Evolutionary conservation across 2,888 invertebrate genomes (phyloP).

Genomic region (Listrodromus nycthemerus): DNA sequence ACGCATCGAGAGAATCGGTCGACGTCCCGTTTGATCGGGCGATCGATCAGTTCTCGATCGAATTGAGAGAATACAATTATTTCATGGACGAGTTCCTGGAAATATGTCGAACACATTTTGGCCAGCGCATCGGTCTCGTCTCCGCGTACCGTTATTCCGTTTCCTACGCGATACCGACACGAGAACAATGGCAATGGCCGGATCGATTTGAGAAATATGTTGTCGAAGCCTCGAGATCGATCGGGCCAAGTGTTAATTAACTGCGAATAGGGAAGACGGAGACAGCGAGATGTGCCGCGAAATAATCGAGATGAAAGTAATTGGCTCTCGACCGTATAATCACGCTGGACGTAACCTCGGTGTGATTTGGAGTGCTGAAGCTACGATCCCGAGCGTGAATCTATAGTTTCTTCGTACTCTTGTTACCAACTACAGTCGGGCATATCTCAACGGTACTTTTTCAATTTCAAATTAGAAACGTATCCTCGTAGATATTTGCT

Average conservation of each 20-base stretch:
- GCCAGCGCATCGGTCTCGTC: not conserved
- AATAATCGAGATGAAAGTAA: constrained; percentile 5
- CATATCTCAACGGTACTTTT: constrained; percentile 54
- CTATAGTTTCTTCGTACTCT: constrained; percentile 49
- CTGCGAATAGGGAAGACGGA: constrained; percentile 27
- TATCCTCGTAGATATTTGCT: constrained; percentile 38
- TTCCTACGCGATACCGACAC: not conserved
- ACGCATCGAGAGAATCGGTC: not conserved
- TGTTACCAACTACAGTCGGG: constrained; percentile 11
- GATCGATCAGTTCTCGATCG: not conserved
- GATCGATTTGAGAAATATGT: constrained; percentile 46
- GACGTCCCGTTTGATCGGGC: not conserved
- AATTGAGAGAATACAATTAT: not conserved
- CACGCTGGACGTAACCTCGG: not conserved
- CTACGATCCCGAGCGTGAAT: constrained; percentile 32
- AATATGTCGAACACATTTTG: constrained; percentile 4
- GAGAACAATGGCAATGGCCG: constrained; percentile 35
- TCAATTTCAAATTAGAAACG: constrained; percentile 55
- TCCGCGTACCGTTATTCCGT: constrained; percentile 35
- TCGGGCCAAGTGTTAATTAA: constrained; percentile 47
- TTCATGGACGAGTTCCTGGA: not conserved
- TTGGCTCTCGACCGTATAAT: not conserved
- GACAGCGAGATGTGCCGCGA: not conserved
- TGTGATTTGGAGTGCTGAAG: not conserved
- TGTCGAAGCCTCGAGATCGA: constrained; percentile 3